A percentile compares a stretch with the other conserved stretches of the same genome.
These are phyloP conservation scores for Poecilus cupreus DNA, from an alignment of 2,888 invertebrate species.

Conservation along the genomic window DNA sequence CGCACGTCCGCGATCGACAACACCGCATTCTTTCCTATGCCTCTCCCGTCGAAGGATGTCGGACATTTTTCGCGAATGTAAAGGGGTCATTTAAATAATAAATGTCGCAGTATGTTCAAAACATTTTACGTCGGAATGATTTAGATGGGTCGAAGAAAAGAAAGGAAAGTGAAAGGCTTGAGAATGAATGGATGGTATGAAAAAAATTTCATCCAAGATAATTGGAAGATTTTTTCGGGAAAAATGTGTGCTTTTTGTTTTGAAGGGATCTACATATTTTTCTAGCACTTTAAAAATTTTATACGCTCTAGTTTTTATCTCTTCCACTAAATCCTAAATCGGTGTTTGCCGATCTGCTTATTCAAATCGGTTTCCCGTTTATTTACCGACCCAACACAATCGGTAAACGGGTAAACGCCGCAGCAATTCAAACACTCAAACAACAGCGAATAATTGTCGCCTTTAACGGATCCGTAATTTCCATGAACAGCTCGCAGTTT, in stretches of 20 bases:
- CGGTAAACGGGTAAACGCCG: not conserved
- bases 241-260: not conserved
- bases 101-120: conserved; percentile 36
- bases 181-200: not conserved
- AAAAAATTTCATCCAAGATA: conserved; percentile 15
- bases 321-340: too few species aligned
- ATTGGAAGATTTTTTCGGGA: not conserved
- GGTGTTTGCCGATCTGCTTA: not conserved
- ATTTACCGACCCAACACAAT: not conserved
- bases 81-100: conserved; percentile 48
- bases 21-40: not conserved
- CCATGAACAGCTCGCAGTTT: not conserved
- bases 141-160: conserved; percentile 22
- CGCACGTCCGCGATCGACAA: not conserved
- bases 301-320: not conserved
- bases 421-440: not conserved
- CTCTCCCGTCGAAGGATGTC: too few species aligned
- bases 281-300: not conserved
- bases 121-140: conserved; percentile 46
- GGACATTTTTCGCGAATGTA: conserved; percentile 15
- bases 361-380: not conserved
- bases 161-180: conserved; percentile 24
- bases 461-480: not conserved
- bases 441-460: not conserved
- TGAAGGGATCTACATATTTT: not conserved